Evolutionary conservation across 2,888 invertebrate genomes (phyloP), one percentile per base, ranked within the genome.

Genomic region (Nebria brevicollis): DNA sequence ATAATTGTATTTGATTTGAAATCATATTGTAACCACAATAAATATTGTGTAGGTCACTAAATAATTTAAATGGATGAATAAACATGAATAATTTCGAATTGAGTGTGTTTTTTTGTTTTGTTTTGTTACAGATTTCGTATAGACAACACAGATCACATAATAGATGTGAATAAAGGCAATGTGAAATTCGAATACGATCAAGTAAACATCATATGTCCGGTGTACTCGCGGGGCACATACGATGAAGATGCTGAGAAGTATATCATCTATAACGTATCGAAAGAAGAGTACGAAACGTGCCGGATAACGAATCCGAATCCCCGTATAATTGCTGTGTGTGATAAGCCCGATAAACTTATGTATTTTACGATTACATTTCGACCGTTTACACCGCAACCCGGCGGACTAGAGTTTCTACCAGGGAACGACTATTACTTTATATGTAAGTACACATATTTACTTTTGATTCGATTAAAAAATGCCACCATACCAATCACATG

Each of bases 101-200:
- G 3, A 66, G 11, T 25, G 15, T 15, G 1, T 68, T n/a, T 68
- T 25, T 68, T 66, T n/a, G n/a, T n/a, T n/a, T 70, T 26, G 20
- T 20, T 70, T 13, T 54, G 54, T 54, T 70, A 20, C 70, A 70
- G 70, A 82, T 98, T 98, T 91, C 94, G 97, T 90, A 97, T 97
- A 93, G 97, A 98, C 92, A 98, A 98, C 90, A 97, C 97, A 75
- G 97, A 98, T 90, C 97, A 98, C 90, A 97, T 98, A 90, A 97
- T 97, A 89, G 97, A 98, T 90, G 95, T 98, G 86, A 97, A 97
- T 91, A 95, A 96, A 90, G 96, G 96, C 85, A 81, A 81, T 66
- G 84, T 88, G 85, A 95, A 95, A 87, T 97, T 96, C 89, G 97
- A 97, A 89, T 97, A 96, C 89, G 97, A 98, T 89, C 97, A 97